These are phyloP conservation scores for Trigoniulus corallinus DNA, from an alignment of 1,140 invertebrate species.

Conservation along the genomic window DNA sequence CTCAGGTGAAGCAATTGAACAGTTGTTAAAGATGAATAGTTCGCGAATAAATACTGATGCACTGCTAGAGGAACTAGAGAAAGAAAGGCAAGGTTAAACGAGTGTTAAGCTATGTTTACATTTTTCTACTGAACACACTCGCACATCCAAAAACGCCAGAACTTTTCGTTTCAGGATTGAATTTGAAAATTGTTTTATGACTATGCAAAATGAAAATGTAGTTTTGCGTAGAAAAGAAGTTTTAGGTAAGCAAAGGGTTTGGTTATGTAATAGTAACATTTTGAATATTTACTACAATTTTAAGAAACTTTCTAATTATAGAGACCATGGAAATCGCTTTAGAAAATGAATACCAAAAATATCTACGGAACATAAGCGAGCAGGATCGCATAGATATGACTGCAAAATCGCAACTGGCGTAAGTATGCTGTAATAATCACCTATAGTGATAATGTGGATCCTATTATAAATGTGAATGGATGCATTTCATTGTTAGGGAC, in stretches of 20 bases:
- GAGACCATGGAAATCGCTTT: background rate
- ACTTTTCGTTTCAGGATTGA: constrained; percentile 14
- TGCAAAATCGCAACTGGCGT: constrained; percentile 29
- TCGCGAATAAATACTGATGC: constrained; percentile 19
- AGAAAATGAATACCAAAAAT: background rate
- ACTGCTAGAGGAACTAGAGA: constrained; percentile 20
- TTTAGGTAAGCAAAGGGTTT: constrained; percentile 16
- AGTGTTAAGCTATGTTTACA: too few species aligned
- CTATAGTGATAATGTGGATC: constrained; percentile 37
- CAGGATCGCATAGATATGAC: constrained; percentile 16
- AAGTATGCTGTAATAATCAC: constrained; percentile 28
- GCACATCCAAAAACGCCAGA: too few species aligned
- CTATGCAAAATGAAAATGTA: constrained; percentile 19
- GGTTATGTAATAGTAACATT: background rate
- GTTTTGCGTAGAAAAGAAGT: constrained; percentile 21
- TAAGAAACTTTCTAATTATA: background rate
- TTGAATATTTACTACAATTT: background rate
- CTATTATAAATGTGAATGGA: too few species aligned
- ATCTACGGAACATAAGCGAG: constrained; percentile 14
- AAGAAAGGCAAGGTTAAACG: constrained; percentile 17
- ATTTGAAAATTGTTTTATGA: constrained; percentile 19
- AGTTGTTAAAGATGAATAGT: constrained; percentile 18
- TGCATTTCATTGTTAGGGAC: constrained; percentile 20
- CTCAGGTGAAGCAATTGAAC: constrained; percentile 15
- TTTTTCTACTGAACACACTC: too few species aligned